Conservation (phyloP, 30 jellyfish, hydroid and myxozoan species). For the Aurelia sp. region DNA sequence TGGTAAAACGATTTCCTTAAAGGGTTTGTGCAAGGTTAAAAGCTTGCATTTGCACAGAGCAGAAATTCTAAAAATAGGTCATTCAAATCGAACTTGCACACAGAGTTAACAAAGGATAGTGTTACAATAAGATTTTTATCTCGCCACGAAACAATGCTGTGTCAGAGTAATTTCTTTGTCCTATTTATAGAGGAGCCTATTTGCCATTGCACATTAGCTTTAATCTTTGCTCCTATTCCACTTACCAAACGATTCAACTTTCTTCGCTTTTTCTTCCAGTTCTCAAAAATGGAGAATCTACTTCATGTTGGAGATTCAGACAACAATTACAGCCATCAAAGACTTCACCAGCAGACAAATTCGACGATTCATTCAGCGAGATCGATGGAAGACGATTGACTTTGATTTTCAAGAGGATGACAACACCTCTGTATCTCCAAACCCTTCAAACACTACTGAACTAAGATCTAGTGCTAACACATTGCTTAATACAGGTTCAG, state of each 20-base stretch:
- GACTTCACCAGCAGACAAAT: conserved; percentile 7
- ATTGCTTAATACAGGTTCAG: conserved; percentile 1
- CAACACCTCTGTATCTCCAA: not conserved
- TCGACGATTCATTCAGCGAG: conserved; percentile 28
- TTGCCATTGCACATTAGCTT: too few species aligned
- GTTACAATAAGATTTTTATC: too few species aligned
- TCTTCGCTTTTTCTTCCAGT: conserved; percentile 4
- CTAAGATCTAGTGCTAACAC: not conserved
- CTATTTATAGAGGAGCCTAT: too few species aligned
- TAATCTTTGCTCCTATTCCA: too few species aligned
- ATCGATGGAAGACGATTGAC: conserved; percentile 21
- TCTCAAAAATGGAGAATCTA: conserved; percentile 62
- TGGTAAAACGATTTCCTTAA: too few species aligned
- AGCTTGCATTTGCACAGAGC: too few species aligned
- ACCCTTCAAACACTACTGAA: not conserved
- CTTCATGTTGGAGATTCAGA: conserved; percentile 45
- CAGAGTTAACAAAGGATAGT: too few species aligned
- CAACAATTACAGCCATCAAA: conserved; percentile 25
- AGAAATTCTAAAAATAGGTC: too few species aligned
- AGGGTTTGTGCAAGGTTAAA: too few species aligned
- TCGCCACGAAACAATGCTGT: too few species aligned
- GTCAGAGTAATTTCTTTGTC: too few species aligned
- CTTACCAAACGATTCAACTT: not conserved
- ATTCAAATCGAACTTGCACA: too few species aligned
- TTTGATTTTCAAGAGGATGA: not conserved